Evolutionary conservation across 2,797 vertebrate species (phyloP).

Genomic region (Macroramphosus scolopax): DNA sequence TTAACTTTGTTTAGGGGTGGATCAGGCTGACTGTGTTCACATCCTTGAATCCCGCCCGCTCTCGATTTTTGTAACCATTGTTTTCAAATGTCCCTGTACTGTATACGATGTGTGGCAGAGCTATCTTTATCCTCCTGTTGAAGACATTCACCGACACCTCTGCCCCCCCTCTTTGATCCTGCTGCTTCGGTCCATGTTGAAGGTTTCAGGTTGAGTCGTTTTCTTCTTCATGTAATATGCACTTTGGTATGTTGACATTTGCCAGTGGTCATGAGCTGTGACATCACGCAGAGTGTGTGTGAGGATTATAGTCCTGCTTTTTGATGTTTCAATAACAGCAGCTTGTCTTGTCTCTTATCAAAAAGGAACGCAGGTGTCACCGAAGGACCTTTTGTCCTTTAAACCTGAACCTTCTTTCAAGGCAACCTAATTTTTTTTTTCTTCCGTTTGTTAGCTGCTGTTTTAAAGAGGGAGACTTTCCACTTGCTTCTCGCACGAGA

Average conservation of each 20-base stretch:
- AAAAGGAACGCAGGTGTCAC: conserved; percentile 47
- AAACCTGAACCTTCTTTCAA: conserved; percentile 12
- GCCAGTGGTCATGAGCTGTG: conserved; percentile 25
- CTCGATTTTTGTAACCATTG: too few species aligned
- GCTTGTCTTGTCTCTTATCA: conserved; percentile 53
- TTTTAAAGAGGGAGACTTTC: conserved; percentile 18
- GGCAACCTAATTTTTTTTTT: conserved; percentile 29
- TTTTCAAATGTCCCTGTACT: too few species aligned
- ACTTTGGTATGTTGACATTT: conserved; percentile 23
- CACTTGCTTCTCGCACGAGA: conserved; percentile 3
- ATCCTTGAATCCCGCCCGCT: too few species aligned
- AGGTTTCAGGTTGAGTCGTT: not conserved
- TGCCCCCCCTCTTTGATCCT: not conserved
- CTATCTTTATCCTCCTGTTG: not conserved
- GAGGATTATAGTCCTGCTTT: conserved; percentile 31
- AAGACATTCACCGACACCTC: conserved; percentile 18
- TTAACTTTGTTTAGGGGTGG: conserved; percentile 18
- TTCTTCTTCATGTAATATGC: conserved; percentile 29
- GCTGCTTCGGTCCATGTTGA: conserved; percentile 3
- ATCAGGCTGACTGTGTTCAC: too few species aligned
- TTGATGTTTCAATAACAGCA: conserved; percentile 51
- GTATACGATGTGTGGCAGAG: not conserved
- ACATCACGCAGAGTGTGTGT: conserved; percentile 21
- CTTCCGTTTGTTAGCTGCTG: not conserved
- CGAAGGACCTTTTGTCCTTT: conserved; percentile 26